Conservation (phyloP, 2,113 vertebrate genomes). For the Mustela lutreola region DNA sequence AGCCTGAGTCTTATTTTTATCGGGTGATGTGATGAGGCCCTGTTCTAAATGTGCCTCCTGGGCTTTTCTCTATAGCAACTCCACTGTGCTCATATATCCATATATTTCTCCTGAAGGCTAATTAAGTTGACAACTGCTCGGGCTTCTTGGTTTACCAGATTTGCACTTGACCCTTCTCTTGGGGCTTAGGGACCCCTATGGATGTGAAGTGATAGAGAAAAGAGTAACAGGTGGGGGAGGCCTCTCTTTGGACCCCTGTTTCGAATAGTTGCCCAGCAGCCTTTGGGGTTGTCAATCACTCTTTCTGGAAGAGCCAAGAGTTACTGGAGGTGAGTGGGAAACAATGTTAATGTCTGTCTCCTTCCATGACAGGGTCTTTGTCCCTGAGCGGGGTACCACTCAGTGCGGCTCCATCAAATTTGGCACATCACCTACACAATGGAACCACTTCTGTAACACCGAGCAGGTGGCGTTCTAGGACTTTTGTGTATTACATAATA, state of each 20-base stretch:
- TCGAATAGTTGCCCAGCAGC: conserved; percentile 60
- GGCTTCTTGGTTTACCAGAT: conserved; percentile 76
- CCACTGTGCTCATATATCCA: conserved; percentile 59
- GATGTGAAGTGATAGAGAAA: conserved; percentile 80
- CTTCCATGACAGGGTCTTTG: not conserved
- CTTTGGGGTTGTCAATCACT: conserved; percentile 78
- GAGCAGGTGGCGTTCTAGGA: not conserved
- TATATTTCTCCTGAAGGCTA: conserved; percentile 74
- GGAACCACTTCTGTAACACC: not conserved
- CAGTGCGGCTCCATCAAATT: not conserved
- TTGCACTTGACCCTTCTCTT: conserved; percentile 75
- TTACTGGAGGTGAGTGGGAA: conserved; percentile 10
- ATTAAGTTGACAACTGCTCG: conserved; percentile 80
- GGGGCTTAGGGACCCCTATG: conserved; percentile 78
- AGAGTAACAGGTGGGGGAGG: conserved; percentile 80
- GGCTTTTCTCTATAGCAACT: conserved; percentile 77
- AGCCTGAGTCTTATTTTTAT: conserved; percentile 88
- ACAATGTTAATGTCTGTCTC: not conserved
- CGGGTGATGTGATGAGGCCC: conserved; percentile 85
- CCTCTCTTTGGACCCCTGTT: conserved; percentile 68
- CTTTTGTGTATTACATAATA: not conserved
- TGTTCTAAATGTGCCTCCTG: conserved; percentile 83
- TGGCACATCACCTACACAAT: rapidly evolving
- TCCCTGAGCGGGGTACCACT: not conserved
- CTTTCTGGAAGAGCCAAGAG: conserved; percentile 51